Conservation (phyloP, 2,797 vertebrate genomes). For the Xyrichtys novacula region DNA sequence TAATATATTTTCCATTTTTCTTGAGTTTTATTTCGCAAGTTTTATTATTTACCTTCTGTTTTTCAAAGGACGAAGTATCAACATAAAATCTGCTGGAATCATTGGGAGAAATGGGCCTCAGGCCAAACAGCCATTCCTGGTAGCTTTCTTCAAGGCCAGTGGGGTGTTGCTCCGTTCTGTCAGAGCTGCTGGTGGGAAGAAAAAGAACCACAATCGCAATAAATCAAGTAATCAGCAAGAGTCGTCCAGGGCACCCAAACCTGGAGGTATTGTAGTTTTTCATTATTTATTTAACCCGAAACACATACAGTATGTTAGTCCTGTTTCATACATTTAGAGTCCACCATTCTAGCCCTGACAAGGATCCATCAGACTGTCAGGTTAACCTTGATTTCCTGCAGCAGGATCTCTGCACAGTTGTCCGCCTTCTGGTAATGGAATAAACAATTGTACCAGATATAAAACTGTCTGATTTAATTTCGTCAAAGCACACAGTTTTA, state of each 20-base stretch:
- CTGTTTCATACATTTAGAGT: neutral
- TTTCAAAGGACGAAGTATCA: conserved; percentile 92
- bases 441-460: neutral
- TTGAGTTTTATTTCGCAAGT: conserved; percentile 26
- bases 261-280: conserved; percentile 84
- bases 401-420: neutral
- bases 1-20: conserved; percentile 7
- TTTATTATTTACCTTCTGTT: conserved; percentile 54
- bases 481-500: neutral
- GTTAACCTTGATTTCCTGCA: neutral
- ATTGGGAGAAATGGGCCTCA: conserved; percentile 96
- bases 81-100: conserved; percentile 96
- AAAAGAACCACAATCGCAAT: conserved; percentile 95
- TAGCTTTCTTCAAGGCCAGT: conserved; percentile 99
- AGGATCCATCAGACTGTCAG: conserved; percentile 1
- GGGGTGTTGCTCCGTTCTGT: conserved; percentile 97
- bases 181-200: conserved; percentile 92
- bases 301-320: conserved; percentile 1
- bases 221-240: conserved; percentile 93
- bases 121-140: conserved; percentile 98
- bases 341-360: conserved; percentile 2
- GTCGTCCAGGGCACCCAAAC: conserved; percentile 88
- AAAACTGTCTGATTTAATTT: neutral
- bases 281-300: neutral
- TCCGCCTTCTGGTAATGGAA: neutral